phyloP scores from a whole-genome alignment of 1,140 invertebrate species.

The Idris sp. region DNA sequence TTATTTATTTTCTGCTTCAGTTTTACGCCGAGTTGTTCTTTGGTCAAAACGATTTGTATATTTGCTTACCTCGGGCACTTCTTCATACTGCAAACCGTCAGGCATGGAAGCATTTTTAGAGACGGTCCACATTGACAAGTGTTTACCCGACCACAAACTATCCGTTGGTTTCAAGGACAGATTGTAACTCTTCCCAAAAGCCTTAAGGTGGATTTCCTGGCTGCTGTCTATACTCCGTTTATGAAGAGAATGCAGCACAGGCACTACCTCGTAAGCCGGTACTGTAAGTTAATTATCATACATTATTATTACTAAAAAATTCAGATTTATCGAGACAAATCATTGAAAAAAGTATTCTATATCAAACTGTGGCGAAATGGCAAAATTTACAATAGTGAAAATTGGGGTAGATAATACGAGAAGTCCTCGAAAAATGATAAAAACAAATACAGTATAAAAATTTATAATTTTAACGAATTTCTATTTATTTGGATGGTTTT shows the following conservation, averaged over 20 bases:
- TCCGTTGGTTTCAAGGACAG: slow-evolving; percentile 86
- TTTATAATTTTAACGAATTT: too few relatives aligned
- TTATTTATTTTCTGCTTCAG: too few relatives aligned
- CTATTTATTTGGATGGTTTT: too few relatives aligned
- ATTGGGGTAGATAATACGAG: too few relatives aligned
- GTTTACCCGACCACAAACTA: slow-evolving; percentile 82
- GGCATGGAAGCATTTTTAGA: slow-evolving; percentile 82
- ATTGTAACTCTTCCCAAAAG: slow-evolving; percentile 86
- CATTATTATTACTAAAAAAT: slow-evolving; percentile 5
- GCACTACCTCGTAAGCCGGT: slow-evolving; percentile 84
- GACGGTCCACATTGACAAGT: slow-evolving; percentile 87
- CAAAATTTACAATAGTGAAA: too few relatives aligned
- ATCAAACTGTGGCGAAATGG: too few relatives aligned
- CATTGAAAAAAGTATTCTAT: slow-evolving; percentile 12
- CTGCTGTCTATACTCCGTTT: slow-evolving; percentile 78
- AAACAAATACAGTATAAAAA: too few relatives aligned
- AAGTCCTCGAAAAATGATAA: too few relatives aligned
- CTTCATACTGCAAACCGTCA: slow-evolving; percentile 87
- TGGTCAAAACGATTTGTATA: slow-evolving; percentile 1
- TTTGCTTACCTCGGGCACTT: slow-evolving; percentile 82
- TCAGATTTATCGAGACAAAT: neutral
- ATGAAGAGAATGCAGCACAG: slow-evolving; percentile 75
- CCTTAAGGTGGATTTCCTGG: slow-evolving; percentile 85
- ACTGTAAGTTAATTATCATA: slow-evolving; percentile 76
- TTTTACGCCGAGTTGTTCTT: slow-evolving; percentile 17